These are phyloP conservation scores for Rhimphoctona megacephalus DNA, from an alignment of 2,888 invertebrate genomes.

Conservation along the genomic window DNA sequence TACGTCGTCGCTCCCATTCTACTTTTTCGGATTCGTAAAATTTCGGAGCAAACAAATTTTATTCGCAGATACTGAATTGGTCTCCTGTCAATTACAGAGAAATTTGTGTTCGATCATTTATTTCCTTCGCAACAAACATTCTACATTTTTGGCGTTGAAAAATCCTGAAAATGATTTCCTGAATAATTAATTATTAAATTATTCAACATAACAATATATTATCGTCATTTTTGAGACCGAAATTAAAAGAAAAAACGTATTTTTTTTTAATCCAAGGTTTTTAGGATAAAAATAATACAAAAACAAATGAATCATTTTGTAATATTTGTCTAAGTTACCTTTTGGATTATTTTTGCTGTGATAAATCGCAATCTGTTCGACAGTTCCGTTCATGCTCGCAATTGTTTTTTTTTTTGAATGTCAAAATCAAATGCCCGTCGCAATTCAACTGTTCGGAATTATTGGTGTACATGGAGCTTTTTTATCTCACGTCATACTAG, in stretches of 20 bases:
- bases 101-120: neutral
- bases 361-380: neutral
- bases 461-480: neutral
- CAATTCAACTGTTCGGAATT: neutral
- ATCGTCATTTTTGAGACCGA: neutral
- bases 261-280: too few relatives aligned
- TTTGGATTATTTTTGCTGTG: neutral
- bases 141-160: neutral
- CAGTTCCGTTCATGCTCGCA: neutral
- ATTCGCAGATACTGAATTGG: too few relatives aligned
- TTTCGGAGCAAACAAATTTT: neutral
- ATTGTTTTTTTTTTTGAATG: neutral
- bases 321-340: neutral
- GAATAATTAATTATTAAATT: neutral
- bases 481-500: conserved; percentile 42
- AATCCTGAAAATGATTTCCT: too few relatives aligned
- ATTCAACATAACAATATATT: neutral
- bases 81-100: too few relatives aligned
- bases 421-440: neutral
- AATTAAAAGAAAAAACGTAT: too few relatives aligned
- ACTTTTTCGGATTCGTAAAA: neutral
- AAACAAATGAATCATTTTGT: neutral
- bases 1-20: neutral
- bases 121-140: neutral
- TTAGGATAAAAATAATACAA: too few relatives aligned